A percentile compares a stretch with the other conserved stretches of the same genome.
Conservation (phyloP, 2,797 vertebrate species). For the Sorex maritimensis region DNA sequence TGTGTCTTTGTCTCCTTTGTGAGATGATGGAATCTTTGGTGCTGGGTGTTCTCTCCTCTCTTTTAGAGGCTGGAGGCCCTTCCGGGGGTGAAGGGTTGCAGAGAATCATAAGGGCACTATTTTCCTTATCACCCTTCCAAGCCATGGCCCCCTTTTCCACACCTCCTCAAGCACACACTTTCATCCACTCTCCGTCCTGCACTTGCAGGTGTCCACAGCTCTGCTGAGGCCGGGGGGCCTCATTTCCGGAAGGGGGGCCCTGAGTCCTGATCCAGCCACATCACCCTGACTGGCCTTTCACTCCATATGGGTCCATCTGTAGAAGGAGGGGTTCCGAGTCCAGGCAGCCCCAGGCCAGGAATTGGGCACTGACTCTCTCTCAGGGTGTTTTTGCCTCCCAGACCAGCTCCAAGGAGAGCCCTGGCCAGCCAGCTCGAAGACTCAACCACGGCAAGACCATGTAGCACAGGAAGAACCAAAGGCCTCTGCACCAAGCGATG, state of each 20-base stretch:
- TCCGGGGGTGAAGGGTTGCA: neutral
- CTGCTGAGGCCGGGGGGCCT: neutral
- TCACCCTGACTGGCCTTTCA: neutral
- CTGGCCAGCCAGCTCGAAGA: slow-evolving; percentile 88
- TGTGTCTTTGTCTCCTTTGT: slow-evolving; percentile 63
- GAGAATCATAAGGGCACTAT: slow-evolving; percentile 45
- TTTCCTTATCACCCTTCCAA: slow-evolving; percentile 17
- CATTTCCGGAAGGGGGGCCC: neutral
- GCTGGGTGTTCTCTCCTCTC: slow-evolving; percentile 60
- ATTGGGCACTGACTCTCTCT: slow-evolving; percentile 67
- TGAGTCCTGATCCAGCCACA: neutral
- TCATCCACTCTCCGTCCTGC: neutral
- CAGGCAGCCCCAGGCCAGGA: slow-evolving; percentile 1
- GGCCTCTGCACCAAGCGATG: slow-evolving; percentile 70
- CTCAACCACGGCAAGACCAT: slow-evolving; percentile 84
- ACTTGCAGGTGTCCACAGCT: neutral
- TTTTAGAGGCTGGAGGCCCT: slow-evolving; percentile 63
- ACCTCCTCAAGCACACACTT: neutral
- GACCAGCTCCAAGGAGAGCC: slow-evolving; percentile 94
- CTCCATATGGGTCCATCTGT: neutral
- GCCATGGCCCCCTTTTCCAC: neutral
- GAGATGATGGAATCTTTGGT: slow-evolving; percentile 61
- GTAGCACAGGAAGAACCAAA: slow-evolving; percentile 63
- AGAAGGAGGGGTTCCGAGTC: slow-evolving; percentile 30
- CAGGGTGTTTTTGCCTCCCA: slow-evolving; percentile 87